A percentile compares a stretch with the other conserved stretches of the same genome.
Conservation (phyloP, 2,113 vertebrate species). For the Arvicanthis niloticus region DNA sequence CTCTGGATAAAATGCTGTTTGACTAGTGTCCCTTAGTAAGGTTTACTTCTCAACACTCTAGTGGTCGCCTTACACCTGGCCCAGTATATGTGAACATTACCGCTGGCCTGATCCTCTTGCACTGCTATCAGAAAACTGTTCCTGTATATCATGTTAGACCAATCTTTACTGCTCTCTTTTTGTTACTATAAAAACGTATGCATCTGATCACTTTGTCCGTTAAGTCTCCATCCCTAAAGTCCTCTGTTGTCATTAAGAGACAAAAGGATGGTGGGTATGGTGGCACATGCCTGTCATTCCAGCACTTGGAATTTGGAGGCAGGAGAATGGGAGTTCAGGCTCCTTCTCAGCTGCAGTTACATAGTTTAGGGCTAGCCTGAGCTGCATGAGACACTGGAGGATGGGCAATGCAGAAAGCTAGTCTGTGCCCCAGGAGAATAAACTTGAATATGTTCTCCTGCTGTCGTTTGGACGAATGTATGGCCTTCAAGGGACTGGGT, state of each 20-base stretch:
- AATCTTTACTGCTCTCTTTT: neutral
- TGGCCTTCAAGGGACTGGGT: neutral
- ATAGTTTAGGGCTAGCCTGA: neutral
- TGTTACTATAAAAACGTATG: neutral
- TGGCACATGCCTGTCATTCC: neutral
- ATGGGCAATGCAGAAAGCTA: neutral
- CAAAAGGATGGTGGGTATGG: neutral
- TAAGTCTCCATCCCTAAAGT: neutral
- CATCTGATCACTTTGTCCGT: neutral
- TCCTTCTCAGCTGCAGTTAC: neutral
- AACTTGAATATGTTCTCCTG: neutral
- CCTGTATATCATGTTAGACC: neutral
- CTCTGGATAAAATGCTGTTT: neutral
- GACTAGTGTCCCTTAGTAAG: neutral
- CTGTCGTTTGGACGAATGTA: neutral
- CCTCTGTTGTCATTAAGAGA: slow-evolving; percentile 33
- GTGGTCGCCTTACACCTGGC: neutral
- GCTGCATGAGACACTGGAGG: neutral
- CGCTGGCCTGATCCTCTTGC: neutral
- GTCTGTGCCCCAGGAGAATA: neutral
- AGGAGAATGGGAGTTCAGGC: neutral
- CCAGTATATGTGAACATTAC: neutral
- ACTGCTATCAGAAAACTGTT: neutral
- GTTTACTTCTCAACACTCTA: neutral
- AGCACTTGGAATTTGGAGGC: neutral